Evolutionary conservation across 2,113 vertebrate genomes (phyloP).

Genomic region (Laticauda colubrina): DNA sequence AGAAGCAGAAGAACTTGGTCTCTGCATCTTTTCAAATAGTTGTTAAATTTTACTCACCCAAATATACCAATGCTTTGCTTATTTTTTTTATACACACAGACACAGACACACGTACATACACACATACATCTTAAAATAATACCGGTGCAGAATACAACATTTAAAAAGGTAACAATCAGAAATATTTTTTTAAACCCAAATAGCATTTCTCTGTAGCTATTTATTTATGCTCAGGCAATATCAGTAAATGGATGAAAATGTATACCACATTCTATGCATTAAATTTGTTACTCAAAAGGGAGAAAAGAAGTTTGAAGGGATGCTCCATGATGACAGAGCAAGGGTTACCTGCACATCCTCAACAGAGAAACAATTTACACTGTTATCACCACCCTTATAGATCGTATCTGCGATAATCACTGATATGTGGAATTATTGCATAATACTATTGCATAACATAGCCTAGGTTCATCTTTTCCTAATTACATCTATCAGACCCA

Average conservation of each 20-base stretch:
- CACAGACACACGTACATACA: too few relatives aligned
- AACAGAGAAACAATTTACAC: neutral
- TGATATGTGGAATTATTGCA: neutral
- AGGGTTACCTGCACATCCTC: neutral
- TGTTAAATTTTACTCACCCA: neutral
- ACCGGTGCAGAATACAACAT: neutral
- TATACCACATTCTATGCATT: neutral
- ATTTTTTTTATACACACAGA: neutral
- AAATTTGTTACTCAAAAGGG: neutral
- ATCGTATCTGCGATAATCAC: neutral
- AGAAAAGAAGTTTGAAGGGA: neutral
- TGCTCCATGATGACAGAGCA: neutral
- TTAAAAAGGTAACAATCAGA: neutral
- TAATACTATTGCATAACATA: neutral
- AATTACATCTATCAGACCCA: neutral
- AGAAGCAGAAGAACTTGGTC: neutral
- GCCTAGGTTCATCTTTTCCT: neutral
- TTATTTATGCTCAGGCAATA: neutral
- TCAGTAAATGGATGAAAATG: neutral
- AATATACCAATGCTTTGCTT: neutral
- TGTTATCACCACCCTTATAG: neutral
- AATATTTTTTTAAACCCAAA: neutral
- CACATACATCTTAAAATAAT: neutral
- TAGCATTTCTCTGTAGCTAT: neutral
- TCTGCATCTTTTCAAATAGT: neutral